Evolutionary conservation across 92 coral and sea anemone genomes (phyloP).

Genomic region (Chrysogorgia sp.): DNA sequence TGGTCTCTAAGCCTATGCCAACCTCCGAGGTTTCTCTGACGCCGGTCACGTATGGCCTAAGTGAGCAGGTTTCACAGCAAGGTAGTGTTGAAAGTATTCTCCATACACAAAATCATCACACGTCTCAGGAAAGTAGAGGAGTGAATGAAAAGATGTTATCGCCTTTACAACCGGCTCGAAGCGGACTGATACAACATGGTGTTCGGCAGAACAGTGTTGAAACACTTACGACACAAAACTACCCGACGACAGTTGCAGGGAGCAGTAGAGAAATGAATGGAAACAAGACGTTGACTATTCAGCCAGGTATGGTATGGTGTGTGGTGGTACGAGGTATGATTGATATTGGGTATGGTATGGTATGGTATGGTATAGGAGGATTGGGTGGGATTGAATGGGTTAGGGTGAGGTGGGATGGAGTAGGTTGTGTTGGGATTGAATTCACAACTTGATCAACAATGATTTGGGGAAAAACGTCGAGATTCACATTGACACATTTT

Average conservation of each 20-base stretch:
- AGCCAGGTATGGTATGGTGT: background rate
- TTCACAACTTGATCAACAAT: too few relatives aligned
- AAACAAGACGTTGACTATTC: background rate
- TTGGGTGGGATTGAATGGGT: background rate
- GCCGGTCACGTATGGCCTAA: background rate
- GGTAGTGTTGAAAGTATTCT: background rate
- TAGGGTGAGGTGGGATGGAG: background rate
- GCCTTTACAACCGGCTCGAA: too few relatives aligned
- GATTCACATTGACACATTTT: too few relatives aligned
- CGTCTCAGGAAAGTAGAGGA: background rate
- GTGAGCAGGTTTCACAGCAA: background rate
- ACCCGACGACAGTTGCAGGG: too few relatives aligned
- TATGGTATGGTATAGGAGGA: background rate
- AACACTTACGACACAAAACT: too few relatives aligned
- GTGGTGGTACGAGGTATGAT: background rate
- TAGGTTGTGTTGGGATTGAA: background rate
- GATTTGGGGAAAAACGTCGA: too few relatives aligned
- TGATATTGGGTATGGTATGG: too few relatives aligned
- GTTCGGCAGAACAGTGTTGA: too few relatives aligned
- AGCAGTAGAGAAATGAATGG: background rate
- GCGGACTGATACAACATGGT: too few relatives aligned
- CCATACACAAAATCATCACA: background rate
- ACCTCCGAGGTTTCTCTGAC: constrained; percentile 7
- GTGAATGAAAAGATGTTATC: too few relatives aligned
- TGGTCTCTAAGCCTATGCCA: constrained; percentile 1